These are phyloP conservation scores for Eupithecia insigniata DNA, from an alignment of 2,888 invertebrate genomes.

Conservation along the genomic window DNA sequence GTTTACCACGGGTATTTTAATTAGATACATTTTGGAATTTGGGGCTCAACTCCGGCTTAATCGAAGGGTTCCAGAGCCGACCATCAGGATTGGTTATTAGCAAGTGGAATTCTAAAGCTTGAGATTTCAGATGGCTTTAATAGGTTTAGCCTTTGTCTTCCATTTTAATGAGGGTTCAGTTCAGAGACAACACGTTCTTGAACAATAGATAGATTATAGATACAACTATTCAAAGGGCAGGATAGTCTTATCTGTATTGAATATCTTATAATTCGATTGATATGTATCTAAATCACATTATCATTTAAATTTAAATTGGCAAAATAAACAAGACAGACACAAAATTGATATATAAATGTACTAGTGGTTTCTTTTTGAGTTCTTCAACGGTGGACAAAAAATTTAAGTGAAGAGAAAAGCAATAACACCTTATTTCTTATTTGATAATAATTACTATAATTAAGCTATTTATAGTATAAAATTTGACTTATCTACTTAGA, in stretches of 20 bases:
- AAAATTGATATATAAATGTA: too few species aligned
- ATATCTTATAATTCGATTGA: too few species aligned
- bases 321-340: too few species aligned
- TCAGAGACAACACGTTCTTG: slow-evolving; percentile 34
- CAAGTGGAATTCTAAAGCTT: slow-evolving; percentile 32
- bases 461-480: too few species aligned
- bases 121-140: slow-evolving; percentile 36
- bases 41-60: slow-evolving; percentile 19
- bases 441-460: too few species aligned
- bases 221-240: slow-evolving; percentile 22
- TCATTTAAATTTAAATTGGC: too few species aligned
- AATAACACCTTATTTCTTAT: too few species aligned
- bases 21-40: slow-evolving; percentile 18
- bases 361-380: too few species aligned
- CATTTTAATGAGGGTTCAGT: slow-evolving; percentile 42
- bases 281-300: too few species aligned
- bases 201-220: slow-evolving; percentile 24
- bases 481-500: too few species aligned
- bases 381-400: too few species aligned
- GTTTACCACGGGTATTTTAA: slow-evolving; percentile 10
- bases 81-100: slow-evolving; percentile 33
- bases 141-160: slow-evolving; percentile 36
- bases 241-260: slow-evolving; percentile 32
- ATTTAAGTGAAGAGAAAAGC: too few species aligned
- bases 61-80: slow-evolving; percentile 28